A percentile compares a stretch with the other conserved stretches of the same genome.
phyloP scores from a whole-genome alignment of 2,113 vertebrate species.

The Stercorarius parasiticus region DNA sequence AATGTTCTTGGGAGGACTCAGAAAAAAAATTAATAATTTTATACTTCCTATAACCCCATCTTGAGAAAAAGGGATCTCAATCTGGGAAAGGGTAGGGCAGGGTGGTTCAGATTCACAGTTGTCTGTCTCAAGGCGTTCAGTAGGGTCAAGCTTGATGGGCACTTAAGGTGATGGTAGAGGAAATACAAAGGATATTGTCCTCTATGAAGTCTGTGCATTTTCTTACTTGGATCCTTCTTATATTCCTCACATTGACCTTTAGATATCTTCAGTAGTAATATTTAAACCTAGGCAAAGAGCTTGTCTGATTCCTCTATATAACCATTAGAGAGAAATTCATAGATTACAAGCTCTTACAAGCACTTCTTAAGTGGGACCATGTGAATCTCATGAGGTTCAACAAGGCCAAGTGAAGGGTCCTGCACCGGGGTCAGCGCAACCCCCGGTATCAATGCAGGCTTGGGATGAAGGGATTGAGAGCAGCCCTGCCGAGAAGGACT shows the following conservation, averaged over 20 bases:
- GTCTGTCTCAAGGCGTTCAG: not conserved
- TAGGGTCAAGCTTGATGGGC: not conserved
- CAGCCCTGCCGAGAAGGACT: not conserved
- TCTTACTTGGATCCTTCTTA: not conserved
- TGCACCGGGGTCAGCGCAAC: not conserved
- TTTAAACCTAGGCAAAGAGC: not conserved
- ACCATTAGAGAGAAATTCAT: not conserved
- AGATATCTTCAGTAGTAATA: not conserved
- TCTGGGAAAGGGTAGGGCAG: not conserved
- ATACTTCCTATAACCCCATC: not conserved
- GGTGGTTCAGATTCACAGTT: not conserved
- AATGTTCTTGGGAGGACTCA: not conserved
- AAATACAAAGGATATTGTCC: not conserved
- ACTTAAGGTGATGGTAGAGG: not conserved
- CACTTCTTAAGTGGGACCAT: not conserved
- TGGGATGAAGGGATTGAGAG: not conserved
- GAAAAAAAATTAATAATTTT: not conserved
- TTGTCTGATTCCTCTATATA: not conserved
- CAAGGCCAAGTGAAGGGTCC: not conserved
- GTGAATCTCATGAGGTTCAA: not conserved
- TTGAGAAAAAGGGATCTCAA: not conserved
- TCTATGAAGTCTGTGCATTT: not conserved
- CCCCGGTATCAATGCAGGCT: not conserved
- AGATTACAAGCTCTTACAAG: not conserved
- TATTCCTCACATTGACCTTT: not conserved